Conservation (phyloP, 2,113 vertebrate genomes). For the Vulpes lagopus region DNA sequence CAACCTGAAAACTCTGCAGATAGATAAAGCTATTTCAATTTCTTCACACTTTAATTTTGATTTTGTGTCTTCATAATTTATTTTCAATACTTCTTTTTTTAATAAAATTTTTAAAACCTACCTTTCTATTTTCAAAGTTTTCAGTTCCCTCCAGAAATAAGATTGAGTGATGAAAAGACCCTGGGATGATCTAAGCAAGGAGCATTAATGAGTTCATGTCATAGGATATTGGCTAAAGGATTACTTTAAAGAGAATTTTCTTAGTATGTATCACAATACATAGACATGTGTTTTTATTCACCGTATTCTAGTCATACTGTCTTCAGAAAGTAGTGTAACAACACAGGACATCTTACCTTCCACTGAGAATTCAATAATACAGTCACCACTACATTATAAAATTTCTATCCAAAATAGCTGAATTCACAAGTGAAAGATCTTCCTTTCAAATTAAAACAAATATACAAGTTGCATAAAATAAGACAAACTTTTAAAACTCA, state of each 20-base stretch:
- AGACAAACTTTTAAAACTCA: not conserved
- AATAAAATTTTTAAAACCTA: conserved; percentile 1
- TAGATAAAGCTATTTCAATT: not conserved
- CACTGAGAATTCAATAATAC: not conserved
- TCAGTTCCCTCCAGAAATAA: not conserved
- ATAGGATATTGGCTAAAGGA: not conserved
- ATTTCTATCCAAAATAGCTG: not conserved
- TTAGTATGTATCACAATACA: not conserved
- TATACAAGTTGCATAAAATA: not conserved
- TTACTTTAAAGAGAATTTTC: not conserved
- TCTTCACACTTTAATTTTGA: not conserved
- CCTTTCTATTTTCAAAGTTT: conserved; percentile 26
- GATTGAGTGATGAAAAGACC: not conserved
- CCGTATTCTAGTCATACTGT: not conserved
- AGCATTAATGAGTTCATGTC: not conserved
- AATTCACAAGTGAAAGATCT: not conserved
- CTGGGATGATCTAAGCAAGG: not conserved
- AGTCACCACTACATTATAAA: not conserved
- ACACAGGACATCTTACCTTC: not conserved
- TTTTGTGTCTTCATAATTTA: not conserved
- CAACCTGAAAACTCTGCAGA: not conserved
- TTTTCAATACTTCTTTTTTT: not conserved
- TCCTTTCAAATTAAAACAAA: not conserved
- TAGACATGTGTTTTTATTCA: not conserved
- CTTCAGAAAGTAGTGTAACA: not conserved